phyloP scores from a whole-genome alignment of 2,113 vertebrate species.

The Atrichornis clamosus region DNA sequence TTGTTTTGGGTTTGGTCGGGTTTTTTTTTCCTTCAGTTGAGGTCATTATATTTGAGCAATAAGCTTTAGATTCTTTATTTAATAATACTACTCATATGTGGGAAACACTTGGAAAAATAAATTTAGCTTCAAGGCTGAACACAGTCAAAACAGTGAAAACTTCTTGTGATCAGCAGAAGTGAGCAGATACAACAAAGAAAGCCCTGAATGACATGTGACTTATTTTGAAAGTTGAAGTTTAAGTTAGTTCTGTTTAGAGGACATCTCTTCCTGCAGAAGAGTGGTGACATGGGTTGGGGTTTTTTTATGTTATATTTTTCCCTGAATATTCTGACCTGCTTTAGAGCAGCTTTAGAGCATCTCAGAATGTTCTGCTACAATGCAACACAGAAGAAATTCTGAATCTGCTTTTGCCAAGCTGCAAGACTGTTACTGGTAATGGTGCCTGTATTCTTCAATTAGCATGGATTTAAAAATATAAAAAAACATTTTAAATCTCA shows the following conservation, averaged over 20 bases:
- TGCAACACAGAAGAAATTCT: background rate
- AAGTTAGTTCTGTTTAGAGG: background rate
- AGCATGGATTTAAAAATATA: background rate
- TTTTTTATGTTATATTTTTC: background rate
- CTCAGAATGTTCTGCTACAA: background rate
- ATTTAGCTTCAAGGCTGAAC: background rate
- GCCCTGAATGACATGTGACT: background rate
- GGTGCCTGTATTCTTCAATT: background rate
- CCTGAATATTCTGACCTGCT: background rate
- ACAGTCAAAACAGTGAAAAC: background rate
- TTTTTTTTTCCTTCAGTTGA: background rate
- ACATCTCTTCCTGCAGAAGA: background rate
- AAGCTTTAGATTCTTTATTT: background rate
- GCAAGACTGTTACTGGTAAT: background rate
- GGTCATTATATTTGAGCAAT: background rate
- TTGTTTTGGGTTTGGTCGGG: background rate
- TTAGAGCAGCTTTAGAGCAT: background rate
- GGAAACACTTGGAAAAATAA: background rate
- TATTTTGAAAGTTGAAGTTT: background rate
- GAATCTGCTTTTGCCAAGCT: background rate
- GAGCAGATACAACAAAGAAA: background rate
- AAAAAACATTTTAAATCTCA: background rate
- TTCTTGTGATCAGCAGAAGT: background rate
- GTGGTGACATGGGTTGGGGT: background rate
- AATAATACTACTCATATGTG: background rate